These are phyloP conservation scores for Actinemys pallida DNA, from an alignment of 2,113 vertebrate species.

Conservation along the genomic window DNA sequence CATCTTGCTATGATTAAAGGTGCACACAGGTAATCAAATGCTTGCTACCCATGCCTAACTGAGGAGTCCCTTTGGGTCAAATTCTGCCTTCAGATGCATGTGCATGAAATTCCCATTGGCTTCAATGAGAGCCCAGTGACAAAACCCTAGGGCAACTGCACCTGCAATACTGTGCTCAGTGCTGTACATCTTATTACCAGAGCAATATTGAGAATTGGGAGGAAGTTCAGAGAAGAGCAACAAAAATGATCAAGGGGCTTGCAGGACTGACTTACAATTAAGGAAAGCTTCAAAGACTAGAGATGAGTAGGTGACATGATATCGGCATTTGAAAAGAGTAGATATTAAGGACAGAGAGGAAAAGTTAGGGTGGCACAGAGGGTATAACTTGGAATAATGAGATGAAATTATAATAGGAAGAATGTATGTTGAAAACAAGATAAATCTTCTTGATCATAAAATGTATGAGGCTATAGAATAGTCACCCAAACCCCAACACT, in stretches of 20 bases:
- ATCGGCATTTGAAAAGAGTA: background rate
- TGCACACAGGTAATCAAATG: constrained; percentile 36
- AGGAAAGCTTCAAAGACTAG: background rate
- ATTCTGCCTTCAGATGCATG: rapidly evolving
- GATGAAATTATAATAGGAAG: background rate
- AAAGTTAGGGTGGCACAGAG: background rate
- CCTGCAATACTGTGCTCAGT: background rate
- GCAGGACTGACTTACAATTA: background rate
- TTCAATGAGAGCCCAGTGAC: background rate
- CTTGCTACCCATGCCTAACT: background rate
- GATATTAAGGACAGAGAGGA: background rate
- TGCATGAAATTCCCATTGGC: background rate
- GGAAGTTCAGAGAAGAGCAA: background rate
- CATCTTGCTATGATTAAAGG: constrained; percentile 32
- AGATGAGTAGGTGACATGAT: background rate
- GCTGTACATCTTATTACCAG: background rate
- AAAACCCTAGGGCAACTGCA: background rate
- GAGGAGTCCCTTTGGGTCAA: constrained; percentile 18
- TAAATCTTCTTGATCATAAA: background rate
- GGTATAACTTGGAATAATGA: background rate
- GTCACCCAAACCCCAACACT: background rate
- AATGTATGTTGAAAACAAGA: background rate
- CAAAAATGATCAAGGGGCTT: background rate
- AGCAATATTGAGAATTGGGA: background rate
- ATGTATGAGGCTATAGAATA: background rate